phyloP scores from a whole-genome alignment of 2,113 vertebrate genomes.

The Pachycephala philippinensis region DNA sequence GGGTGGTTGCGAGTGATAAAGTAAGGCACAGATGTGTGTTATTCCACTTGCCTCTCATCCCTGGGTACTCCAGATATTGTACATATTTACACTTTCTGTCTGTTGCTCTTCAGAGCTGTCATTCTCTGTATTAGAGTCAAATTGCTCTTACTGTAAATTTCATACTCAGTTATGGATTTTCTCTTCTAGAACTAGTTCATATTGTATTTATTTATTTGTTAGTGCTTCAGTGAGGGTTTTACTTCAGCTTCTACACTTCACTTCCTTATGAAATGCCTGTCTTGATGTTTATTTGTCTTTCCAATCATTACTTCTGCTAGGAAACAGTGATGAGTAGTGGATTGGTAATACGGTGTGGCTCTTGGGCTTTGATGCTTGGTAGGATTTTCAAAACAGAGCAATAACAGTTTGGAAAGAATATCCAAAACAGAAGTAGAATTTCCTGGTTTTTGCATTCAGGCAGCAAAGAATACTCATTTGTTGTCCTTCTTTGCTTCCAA shows the following conservation, averaged over 20 bases:
- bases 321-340: neutral
- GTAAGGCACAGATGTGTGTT: neutral
- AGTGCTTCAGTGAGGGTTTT: neutral
- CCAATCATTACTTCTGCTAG: neutral
- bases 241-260: neutral
- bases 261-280: neutral
- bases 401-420: neutral
- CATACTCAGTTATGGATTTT: constrained; percentile 1
- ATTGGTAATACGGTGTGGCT: neutral
- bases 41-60: neutral
- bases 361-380: neutral
- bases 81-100: neutral
- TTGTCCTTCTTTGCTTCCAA: neutral
- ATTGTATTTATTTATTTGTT: neutral
- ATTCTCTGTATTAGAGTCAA: neutral
- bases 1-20: neutral
- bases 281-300: constrained; percentile 37
- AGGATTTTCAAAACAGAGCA: neutral
- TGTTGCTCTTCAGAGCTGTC: neutral
- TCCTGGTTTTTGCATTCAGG: neutral
- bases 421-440: neutral
- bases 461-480: neutral
- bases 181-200: neutral
- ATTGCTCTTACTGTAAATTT: neutral
- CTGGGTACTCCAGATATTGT: neutral